Base-by-base conservation (phyloP, 2,797 vertebrate genomes). In the Acrossocheilus fasciatus region DNA sequence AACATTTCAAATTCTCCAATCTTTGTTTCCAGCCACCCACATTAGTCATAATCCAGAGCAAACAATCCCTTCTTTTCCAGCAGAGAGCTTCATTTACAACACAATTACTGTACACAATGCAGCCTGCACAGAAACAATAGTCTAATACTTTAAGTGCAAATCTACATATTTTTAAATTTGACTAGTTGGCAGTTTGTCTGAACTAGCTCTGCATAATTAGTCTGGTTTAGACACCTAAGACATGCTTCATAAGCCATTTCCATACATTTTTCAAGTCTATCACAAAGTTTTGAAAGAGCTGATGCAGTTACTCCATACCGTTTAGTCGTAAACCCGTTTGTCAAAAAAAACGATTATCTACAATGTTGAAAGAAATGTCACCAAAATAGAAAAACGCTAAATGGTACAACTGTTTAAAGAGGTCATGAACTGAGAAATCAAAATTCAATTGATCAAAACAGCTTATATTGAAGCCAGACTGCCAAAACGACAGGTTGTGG, bases 61-160 rank as follows among this genome's bases (percentile, higher is more conserved):
- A 86, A 59, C 52, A 79, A 54, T 79, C 20, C 20, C 26, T 10
- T 39, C 3, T 70, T 45, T 79, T 62, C 50, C 52, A 47, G 26
- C 7, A 72, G 36, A 79, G 39, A 34, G 68, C 30, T 81, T 59
- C 36, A 62, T 50, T 86, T 73, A 72, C 43, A 86, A 62, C 36
- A 62, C 41, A 72, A 80, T 79, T 79, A 57, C 52, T 17, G n/a
- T 18, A 85, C 20, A 47, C 66, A 72, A 59, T n/a, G 8, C 43
- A 77, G 45, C 74, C 59, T 64, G 34, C 73, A 54, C 34, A 77
- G 15, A 41, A 39, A 66, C 34, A 66, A 76, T 8, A 68, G 14
- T 68, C 45, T 77, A 6, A 77, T 39, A 77, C 17, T 69, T 68
- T 10, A 7, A 36, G 57, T 26, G 57, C 34, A 41, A 84, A 52